Evolutionary conservation across 2,888 invertebrate species (phyloP).

Genomic region (Augochlorella aurata): DNA sequence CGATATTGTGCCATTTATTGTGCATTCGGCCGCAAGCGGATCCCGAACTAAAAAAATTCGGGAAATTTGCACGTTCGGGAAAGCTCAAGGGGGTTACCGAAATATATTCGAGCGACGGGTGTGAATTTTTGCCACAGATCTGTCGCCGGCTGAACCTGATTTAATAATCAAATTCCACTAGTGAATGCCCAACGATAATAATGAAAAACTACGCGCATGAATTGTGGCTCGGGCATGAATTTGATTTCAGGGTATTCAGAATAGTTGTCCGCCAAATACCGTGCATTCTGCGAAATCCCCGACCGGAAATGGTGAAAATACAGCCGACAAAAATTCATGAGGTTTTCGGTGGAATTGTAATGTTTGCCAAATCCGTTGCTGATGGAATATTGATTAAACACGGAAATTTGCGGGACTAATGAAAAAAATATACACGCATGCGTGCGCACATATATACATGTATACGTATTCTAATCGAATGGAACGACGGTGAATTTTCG

Average conservation of each 20-base stretch:
- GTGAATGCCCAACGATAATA: constrained; percentile 14
- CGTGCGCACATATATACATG: too few relatives aligned
- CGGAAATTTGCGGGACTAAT: background rate
- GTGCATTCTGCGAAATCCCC: constrained; percentile 5
- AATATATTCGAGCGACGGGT: background rate
- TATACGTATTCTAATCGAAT: background rate
- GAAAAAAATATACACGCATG: background rate
- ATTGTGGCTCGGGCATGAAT: constrained; percentile 21
- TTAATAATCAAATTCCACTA: constrained; percentile 28
- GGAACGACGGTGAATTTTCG: background rate
- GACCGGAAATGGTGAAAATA: constrained; percentile 11
- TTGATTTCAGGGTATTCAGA: constrained; percentile 13
- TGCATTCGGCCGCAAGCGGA: background rate
- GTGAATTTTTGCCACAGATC: constrained; percentile 9
- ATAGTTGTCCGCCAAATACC: constrained; percentile 23
- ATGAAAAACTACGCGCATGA: constrained; percentile 24
- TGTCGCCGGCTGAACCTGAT: constrained; percentile 13
- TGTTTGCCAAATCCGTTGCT: constrained; percentile 13
- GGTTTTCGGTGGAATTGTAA: constrained; percentile 6
- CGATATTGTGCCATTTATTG: background rate
- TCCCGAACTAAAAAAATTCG: background rate
- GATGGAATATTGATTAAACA: constrained; percentile 21
- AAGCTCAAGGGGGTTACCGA: background rate
- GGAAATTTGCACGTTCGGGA: background rate
- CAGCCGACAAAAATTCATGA: constrained; percentile 29